Evolutionary conservation across 2,113 vertebrate genomes (phyloP), one percentile per base, ranked within the genome.

Genomic region (Vulpes vulpes): DNA sequence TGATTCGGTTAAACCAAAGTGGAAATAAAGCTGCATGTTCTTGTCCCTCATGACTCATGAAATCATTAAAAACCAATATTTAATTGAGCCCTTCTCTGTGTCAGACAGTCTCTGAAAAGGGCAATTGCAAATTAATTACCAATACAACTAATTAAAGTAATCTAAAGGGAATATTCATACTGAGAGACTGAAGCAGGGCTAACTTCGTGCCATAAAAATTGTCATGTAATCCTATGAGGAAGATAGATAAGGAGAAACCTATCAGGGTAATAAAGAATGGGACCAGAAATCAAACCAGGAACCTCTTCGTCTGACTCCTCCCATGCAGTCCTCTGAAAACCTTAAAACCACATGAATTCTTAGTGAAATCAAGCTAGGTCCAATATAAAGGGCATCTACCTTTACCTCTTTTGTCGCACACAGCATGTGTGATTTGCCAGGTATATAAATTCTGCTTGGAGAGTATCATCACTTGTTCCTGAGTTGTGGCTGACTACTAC

Each of bases 91-190:
- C 11, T 81, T 81, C 30, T 59, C 23, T 73, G 23, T 49, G 35
- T 89, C 57, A 94, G 43, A 59, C 17, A 14, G 16, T 65, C n/a
- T 93, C 22, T 90, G 17, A 74, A 22, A 76, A 84, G 38, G 35
- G 22, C 27, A 89, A 15, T 11, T 94, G 27, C 22, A 95, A 94
- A 85, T 84, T 71, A 88, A 51, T 73, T 93, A 74, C 11, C 55
- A 79, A 67, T 80, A n/a, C 38, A 71, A 60, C 16, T 86, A 55
- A 53, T 43, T 78, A 64, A 89, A 73, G 8, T 35, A 76, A 79
- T 71, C 25, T 78, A 83, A 89, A 92, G 16, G 57, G 95, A 96
- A 64, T 60, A 53, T 1, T 90, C 35, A 90, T 25, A 43, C 2
- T 59, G 35, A 94, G 67, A 93, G 4, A 83, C 20, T 65, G 19